A percentile compares a stretch with the other conserved stretches of the same genome.
phyloP scores from a whole-genome alignment of 2,888 invertebrate species.

The Dimorphilus gyrociliatus region DNA sequence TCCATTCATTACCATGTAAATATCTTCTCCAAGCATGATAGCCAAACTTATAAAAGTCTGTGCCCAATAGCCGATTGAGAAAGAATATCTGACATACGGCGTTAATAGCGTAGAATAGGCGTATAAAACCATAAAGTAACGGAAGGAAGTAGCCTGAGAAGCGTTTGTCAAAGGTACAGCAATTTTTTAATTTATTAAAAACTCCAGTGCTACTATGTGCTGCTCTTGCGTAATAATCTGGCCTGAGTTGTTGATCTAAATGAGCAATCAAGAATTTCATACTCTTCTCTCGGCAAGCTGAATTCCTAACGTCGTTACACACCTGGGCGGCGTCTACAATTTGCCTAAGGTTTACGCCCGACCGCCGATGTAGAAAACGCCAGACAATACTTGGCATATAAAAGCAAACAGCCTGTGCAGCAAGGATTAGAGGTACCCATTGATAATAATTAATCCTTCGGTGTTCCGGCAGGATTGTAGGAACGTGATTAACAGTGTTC shows the following conservation, averaged over 20 bases:
- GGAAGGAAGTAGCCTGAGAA: slow-evolving; percentile 40
- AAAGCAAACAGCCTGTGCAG: slow-evolving; percentile 13
- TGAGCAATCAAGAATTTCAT: slow-evolving; percentile 38
- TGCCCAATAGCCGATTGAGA: slow-evolving; percentile 40
- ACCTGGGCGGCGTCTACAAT: slow-evolving; percentile 14
- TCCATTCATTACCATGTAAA: slow-evolving; percentile 33
- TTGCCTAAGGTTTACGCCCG: slow-evolving; percentile 13
- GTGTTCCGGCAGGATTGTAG: no score
- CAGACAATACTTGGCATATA: slow-evolving; percentile 14
- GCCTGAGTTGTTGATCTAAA: slow-evolving; percentile 38
- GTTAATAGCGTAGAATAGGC: slow-evolving; percentile 38
- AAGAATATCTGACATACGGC: slow-evolving; percentile 40
- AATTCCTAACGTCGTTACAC: slow-evolving; percentile 15
- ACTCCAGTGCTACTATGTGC: no score
- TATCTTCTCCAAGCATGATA: slow-evolving; percentile 40
- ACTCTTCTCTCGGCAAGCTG: slow-evolving; percentile 35
- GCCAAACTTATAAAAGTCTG: slow-evolving; percentile 36
- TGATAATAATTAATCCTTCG: slow-evolving; percentile 15
- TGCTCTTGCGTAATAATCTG: slow-evolving; percentile 27
- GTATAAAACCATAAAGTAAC: slow-evolving; percentile 39
- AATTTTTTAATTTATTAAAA: no score
- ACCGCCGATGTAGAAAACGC: slow-evolving; percentile 13
- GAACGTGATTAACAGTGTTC: no score
- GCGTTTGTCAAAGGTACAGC: slow-evolving; percentile 34
- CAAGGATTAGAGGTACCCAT: slow-evolving; percentile 15